Evolutionary conservation across 2,113 vertebrate species (phyloP), one percentile per base, ranked within the genome.

Genomic region (Pygoscelis adeliae): DNA sequence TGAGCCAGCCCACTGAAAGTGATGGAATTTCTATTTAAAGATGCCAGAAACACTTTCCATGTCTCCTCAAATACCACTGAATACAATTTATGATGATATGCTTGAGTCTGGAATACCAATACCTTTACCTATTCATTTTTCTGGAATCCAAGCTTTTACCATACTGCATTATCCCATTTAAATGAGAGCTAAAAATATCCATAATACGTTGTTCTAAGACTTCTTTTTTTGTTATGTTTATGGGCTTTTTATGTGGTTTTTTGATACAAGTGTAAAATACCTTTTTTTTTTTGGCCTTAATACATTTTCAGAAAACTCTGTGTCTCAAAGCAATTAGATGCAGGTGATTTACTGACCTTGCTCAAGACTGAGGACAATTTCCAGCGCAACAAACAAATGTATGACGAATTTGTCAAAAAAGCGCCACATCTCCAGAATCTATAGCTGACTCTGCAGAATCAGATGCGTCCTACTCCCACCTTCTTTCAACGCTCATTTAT

Each of bases 1-100:
- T 62, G 71, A 90, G 58, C 62, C 83, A 92, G 34, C 13, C 38
- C 61, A 58, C 46, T 47, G 59, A 87, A 95, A 84, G 32, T 38
- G 53, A 94, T 59, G 65, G 77, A 70, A 84, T 87, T 91, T 67
- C 50, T 71, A 91, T 89, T 89, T 93, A 94, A 87, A 87, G 81
- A 86, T 27, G 47, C 32, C 89, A 96, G 83, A 90, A 97, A 94
- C 87, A 71, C 69, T 81, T 82, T 87, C 50, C 21, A 59, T 10
- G 27, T 67, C 83, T 91, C 72, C 52, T 95, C 52, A 87, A 93
- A 79, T 61, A 82, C 81, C 89, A 74, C 80, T 59, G 42, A 91
- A 82, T 10, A 63, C 52, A 87, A 87, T 71, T 94, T 71, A 90
- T 47, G 44, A 84, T 22, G 1, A 59, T 59, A 32, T 22, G 34